A percentile compares a stretch with the other conserved stretches of the same genome.
phyloP scores from a whole-genome alignment of 1,140 invertebrate species.

The Leptinotarsa undecemlineata region DNA sequence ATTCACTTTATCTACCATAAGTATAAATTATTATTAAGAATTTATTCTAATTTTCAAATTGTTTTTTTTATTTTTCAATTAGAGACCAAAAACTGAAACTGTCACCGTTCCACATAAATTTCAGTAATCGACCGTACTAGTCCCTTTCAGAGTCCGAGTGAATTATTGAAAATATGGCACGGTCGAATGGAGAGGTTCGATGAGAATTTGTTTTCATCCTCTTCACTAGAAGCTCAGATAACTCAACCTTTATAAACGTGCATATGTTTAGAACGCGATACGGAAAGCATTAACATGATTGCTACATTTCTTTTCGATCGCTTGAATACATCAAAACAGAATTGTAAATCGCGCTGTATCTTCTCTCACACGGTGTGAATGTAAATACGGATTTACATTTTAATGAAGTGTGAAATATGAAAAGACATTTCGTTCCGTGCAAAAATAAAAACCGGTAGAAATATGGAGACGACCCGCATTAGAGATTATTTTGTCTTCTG shows the following conservation, averaged over 20 bases:
- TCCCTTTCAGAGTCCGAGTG: neutral
- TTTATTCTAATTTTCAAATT: too few relatives aligned
- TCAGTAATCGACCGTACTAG: neutral
- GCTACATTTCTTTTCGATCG: neutral
- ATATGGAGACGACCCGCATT: too few relatives aligned
- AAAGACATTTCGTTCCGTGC: neutral
- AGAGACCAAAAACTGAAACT: too few relatives aligned
- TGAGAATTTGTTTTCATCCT: neutral
- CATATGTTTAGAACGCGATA: neutral
- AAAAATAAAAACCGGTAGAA: too few relatives aligned
- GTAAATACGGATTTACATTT: conserved; percentile 2
- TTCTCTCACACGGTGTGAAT: neutral
- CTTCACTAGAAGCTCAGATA: neutral
- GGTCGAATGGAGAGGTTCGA: neutral
- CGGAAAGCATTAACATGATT: conserved; percentile 3
- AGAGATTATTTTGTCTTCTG: too few relatives aligned
- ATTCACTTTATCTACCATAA: too few relatives aligned
- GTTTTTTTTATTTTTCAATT: too few relatives aligned
- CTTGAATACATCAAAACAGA: conserved; percentile 2
- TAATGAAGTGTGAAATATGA: conserved; percentile 1
- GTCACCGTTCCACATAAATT: too few relatives aligned
- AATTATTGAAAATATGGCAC: neutral
- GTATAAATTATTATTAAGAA: too few relatives aligned
- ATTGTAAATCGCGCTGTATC: neutral
- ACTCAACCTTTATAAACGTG: neutral